phyloP scores from a whole-genome alignment of 1,140 invertebrate species.

The Orchesella cincta region DNA sequence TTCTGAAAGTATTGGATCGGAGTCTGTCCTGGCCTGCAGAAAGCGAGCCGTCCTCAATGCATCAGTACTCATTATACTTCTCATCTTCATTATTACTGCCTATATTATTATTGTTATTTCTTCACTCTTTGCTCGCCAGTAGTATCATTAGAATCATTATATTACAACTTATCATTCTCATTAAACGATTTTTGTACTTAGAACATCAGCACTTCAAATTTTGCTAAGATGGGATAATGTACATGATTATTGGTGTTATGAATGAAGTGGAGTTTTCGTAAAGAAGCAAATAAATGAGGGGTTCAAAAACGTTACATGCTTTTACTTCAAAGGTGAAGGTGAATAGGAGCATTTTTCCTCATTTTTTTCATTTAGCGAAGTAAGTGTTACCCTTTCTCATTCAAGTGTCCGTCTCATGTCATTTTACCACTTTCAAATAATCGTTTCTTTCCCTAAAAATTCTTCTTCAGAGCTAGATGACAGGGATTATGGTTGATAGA shows the following conservation, averaged over 20 bases:
- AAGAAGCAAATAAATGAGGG: background rate
- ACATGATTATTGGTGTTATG: background rate
- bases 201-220: background rate
- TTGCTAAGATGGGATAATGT: background rate
- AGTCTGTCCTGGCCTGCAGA: background rate
- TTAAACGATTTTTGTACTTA: background rate
- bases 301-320: background rate
- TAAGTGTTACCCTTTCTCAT: conserved; percentile 2
- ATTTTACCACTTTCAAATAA: background rate
- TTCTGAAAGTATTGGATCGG: background rate
- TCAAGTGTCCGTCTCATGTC: conserved; percentile 20
- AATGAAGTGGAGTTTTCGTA: background rate
- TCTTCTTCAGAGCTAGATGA: background rate
- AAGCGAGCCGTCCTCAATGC: too few relatives aligned
- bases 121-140: too few relatives aligned
- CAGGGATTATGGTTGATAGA: background rate
- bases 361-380: background rate
- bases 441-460: conserved; percentile 1
- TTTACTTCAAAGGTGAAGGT: background rate
- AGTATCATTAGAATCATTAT: background rate
- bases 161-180: background rate
- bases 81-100: too few relatives aligned
- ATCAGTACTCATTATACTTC: too few relatives aligned
- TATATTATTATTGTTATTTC: too few relatives aligned
- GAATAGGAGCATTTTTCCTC: conserved; percentile 1